Evolutionary conservation across 2,888 invertebrate species (phyloP).

Genomic region (Selenia dentaria): DNA sequence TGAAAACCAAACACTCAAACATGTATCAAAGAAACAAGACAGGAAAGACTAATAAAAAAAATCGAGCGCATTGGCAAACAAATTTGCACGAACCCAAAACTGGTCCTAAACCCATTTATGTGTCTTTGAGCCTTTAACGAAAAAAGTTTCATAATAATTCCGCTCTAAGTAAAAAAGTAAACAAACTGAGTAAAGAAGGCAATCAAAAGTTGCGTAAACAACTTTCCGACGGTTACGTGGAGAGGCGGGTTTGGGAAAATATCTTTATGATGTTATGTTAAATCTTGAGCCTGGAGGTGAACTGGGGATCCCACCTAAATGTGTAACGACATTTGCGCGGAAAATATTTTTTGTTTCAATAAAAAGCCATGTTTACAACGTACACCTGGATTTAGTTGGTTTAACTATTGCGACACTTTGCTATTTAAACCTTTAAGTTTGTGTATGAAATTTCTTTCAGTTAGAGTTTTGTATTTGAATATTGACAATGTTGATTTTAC

Average conservation of each 20-base stretch:
- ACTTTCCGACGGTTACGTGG: conserved; percentile 68
- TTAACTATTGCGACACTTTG: conserved; percentile 2
- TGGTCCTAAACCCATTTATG: conserved; percentile 68
- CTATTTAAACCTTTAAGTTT: neutral
- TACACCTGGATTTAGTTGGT: conserved; percentile 9
- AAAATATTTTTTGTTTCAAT: conserved; percentile 41
- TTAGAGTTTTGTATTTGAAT: no score
- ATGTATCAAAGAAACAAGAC: conserved; percentile 27
- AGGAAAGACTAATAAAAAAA: conserved; percentile 49
- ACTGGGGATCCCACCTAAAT: conserved; percentile 43
- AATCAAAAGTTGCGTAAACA: conserved; percentile 80
- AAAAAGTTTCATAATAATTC: conserved; percentile 78
- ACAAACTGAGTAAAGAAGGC: conserved; percentile 74
- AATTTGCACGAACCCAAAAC: conserved; percentile 54
- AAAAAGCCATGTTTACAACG: conserved; percentile 26
- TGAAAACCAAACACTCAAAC: conserved; percentile 24
- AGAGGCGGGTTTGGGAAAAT: conserved; percentile 50
- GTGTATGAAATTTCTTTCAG: no score
- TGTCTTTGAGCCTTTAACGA: conserved; percentile 72
- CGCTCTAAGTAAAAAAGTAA: conserved; percentile 75
- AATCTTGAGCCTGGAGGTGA: conserved; percentile 49
- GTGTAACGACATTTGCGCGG: conserved; percentile 44
- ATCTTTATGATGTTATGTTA: conserved; percentile 58
- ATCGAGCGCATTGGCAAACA: conserved; percentile 53
- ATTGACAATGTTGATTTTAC: no score